Conservation (phyloP, 2,797 vertebrate genomes). For the Brotula barbata region DNA sequence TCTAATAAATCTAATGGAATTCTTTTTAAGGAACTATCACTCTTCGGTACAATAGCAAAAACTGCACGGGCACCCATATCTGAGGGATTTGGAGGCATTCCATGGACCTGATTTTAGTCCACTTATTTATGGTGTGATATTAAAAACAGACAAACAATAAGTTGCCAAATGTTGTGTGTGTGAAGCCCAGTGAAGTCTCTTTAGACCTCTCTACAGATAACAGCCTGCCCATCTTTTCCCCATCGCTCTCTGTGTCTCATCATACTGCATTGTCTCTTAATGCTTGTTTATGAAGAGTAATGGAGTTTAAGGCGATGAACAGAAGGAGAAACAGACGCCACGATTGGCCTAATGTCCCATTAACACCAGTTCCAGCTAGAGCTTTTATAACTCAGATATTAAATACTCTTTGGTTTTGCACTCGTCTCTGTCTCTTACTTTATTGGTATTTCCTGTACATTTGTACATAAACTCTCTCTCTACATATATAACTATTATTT, state of each 20-base stretch:
- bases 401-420: conserved; percentile 2
- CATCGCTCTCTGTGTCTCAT: conserved; percentile 54
- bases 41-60: conserved; percentile 47
- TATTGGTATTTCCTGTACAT: conserved; percentile 5
- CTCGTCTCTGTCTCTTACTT: conserved; percentile 2
- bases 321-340: conserved; percentile 53
- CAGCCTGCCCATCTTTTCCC: conserved; percentile 60
- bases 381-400: conserved; percentile 13
- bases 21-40: conserved; percentile 24
- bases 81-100: conserved; percentile 33
- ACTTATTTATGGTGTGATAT: conserved; percentile 57
- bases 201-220: conserved; percentile 62
- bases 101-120: conserved; percentile 44
- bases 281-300: conserved; percentile 39
- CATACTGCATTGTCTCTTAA: conserved; percentile 54
- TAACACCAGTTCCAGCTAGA: conserved; percentile 35
- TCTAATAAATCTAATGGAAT: conserved; percentile 28
- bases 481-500: no score
- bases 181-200: conserved; percentile 59
- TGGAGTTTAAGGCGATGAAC: conserved; percentile 30
- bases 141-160: conserved; percentile 54
- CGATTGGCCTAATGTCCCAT: conserved; percentile 52
- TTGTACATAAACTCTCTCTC: background rate
- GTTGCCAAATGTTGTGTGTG: conserved; percentile 60
- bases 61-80: conserved; percentile 29